Evolutionary conservation across 2,888 invertebrate species (phyloP).

Genomic region (Ellobium chinense): DNA sequence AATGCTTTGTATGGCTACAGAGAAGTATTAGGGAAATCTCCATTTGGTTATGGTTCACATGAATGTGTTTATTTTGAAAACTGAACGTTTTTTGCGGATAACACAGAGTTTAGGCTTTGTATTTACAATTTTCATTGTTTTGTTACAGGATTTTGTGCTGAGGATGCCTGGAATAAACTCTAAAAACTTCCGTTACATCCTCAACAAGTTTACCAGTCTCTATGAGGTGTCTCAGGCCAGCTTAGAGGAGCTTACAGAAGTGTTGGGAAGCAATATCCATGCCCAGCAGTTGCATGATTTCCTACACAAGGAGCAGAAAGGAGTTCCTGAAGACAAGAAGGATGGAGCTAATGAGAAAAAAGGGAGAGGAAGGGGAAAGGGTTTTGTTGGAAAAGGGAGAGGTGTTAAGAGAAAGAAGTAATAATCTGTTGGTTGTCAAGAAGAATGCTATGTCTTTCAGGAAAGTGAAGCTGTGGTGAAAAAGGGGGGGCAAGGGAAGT

Average conservation of each 20-base stretch:
- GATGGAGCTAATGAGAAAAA: conserved; percentile 16
- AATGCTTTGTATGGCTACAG: too few relatives aligned
- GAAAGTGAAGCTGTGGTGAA: too few relatives aligned
- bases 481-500: too few relatives aligned
- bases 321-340: not conserved
- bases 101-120: too few relatives aligned
- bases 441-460: too few relatives aligned
- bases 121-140: too few relatives aligned
- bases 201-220: conserved; percentile 87
- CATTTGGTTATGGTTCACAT: too few relatives aligned
- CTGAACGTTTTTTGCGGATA: too few relatives aligned
- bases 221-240: conserved; percentile 80
- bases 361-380: not conserved
- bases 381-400: not conserved
- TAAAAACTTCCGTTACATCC: conserved; percentile 88
- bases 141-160: conserved; percentile 85
- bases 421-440: too few relatives aligned
- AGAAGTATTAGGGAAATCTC: too few relatives aligned
- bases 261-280: conserved; percentile 84
- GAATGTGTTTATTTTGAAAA: too few relatives aligned
- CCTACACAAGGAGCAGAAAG: conserved; percentile 67
- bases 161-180: conserved; percentile 93
- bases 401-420: conserved; percentile 29
- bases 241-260: conserved; percentile 85
- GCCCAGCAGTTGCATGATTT: conserved; percentile 77